These are phyloP conservation scores for Corythornis vintsioides DNA, from an alignment of 2,113 vertebrate genomes.

Conservation along the genomic window DNA sequence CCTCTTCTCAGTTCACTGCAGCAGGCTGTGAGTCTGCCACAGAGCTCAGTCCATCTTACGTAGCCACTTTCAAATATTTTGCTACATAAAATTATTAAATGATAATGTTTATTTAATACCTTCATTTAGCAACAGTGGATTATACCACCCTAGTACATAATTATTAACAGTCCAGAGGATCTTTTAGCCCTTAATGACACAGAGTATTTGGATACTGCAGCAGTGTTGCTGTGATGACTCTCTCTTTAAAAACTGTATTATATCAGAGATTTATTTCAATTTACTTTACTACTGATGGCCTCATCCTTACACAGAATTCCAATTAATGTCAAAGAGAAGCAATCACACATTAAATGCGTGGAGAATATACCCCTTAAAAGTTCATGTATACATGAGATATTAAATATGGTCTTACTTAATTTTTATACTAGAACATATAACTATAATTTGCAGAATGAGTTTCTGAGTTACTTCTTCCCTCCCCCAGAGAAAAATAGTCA, in stretches of 20 bases:
- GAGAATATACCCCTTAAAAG: constrained; percentile 4
- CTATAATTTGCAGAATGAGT: neutral
- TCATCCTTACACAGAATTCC: constrained; percentile 7
- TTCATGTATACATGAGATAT: neutral
- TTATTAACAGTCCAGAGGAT: neutral
- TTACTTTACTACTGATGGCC: neutral
- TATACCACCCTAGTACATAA: neutral
- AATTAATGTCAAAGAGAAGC: constrained; percentile 10
- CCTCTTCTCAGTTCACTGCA: neutral
- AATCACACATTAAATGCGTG: neutral
- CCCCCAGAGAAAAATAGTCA: neutral
- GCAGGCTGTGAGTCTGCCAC: neutral
- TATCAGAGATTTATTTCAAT: constrained; percentile 33
- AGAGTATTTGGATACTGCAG: neutral
- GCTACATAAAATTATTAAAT: neutral
- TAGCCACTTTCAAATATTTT: neutral
- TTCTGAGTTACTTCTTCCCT: neutral
- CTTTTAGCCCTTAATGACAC: neutral
- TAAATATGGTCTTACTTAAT: neutral
- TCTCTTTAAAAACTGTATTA: neutral
- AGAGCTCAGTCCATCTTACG: neutral
- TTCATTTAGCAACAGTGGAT: neutral
- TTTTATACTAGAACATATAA: constrained; percentile 13
- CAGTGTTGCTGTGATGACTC: neutral
- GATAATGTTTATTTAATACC: neutral